Base-by-base conservation (phyloP, 2,888 invertebrate genomes). In the Orchesellides sinensis region DNA sequence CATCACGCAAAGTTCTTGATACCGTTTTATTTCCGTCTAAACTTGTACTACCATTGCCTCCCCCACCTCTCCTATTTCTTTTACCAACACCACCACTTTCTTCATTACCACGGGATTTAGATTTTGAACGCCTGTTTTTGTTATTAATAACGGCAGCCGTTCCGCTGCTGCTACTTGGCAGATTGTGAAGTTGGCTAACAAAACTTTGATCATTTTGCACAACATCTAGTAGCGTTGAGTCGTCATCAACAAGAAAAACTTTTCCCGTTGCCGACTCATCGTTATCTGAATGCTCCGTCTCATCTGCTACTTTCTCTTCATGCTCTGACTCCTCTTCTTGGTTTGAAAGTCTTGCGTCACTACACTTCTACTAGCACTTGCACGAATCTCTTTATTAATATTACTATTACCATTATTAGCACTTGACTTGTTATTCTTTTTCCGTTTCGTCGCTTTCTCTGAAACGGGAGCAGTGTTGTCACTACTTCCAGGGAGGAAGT, bases 271-370 rank as follows among this genome's bases (percentile, higher is more conserved):
- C 45, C 8, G 97, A 93, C 75, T 92, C 91, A 47, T 96, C 93
- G n/a, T n/a, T n/a, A n/a, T n/a, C n/a, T n/a, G n/a, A n/a, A n/a
- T n/a, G n/a, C n/a, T n/a, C n/a, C n/a, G n/a, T n/a, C 35, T 91
- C 91, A 35, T 91, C 91, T 89, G 95, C 94, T 69, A 96, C 92
- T 89, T 96, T 94, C 84, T 87, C 80, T 85, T 89, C 85, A n/a
- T 73, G 78, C 2, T 77, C 83, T 21, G 82, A 79, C 69, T 80
- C 61, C 69, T 35, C 40, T 25, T 49, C 54, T 54, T 49, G 35
- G 27, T 47, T 40, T 65, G 21, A 21, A 47, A 29, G 63, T 5
- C 14, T 45, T 14, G 45, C 47, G 40, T 65, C 74, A 56, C 29
- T 52, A 54, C n/a, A n/a, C 21, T 40, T 19, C 47, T 54, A 54